Evolutionary conservation across 37 sponge, comb jelly and placozoan species (phyloP).

Genomic region (Crambe crambe): DNA sequence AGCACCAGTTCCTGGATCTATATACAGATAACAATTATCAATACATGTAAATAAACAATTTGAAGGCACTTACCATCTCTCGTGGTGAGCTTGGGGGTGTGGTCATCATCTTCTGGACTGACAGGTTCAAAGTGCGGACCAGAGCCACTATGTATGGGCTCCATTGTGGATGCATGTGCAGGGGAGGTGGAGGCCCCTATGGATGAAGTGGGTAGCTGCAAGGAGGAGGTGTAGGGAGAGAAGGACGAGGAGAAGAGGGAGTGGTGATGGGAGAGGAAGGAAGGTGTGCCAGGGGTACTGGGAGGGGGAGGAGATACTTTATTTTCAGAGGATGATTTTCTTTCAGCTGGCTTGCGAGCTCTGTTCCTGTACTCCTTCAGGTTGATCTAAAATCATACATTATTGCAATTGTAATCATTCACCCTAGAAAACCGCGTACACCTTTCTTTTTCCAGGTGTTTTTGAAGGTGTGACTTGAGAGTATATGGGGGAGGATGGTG

Average conservation of each 20-base stretch:
- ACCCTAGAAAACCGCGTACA: neutral
- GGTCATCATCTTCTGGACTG: conserved; percentile 34
- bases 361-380: conserved; percentile 65
- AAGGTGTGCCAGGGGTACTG: neutral
- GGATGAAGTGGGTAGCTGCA: neutral
- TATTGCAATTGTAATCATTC: neutral
- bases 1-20: neutral
- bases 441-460: conserved; percentile 48
- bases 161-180: neutral
- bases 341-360: conserved; percentile 33
- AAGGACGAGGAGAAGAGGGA: neutral
- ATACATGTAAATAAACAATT: too few relatives aligned
- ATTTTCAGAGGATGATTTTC: conserved; percentile 1
- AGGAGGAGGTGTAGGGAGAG: neutral
- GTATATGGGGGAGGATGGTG: neutral
- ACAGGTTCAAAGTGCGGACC: conserved; percentile 37
- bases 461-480: conserved; percentile 6
- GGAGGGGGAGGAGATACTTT: conserved; percentile 13
- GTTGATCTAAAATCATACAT: conserved; percentile 22
- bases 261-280: conserved; percentile 10
- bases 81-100: neutral
- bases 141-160: neutral
- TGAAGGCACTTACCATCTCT: conserved; percentile 31
- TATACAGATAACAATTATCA: too few relatives aligned
- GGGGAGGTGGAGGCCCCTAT: neutral